These are phyloP conservation scores for Sphaerodactylus townsendi DNA, from an alignment of 2,113 vertebrate genomes.

Conservation along the genomic window DNA sequence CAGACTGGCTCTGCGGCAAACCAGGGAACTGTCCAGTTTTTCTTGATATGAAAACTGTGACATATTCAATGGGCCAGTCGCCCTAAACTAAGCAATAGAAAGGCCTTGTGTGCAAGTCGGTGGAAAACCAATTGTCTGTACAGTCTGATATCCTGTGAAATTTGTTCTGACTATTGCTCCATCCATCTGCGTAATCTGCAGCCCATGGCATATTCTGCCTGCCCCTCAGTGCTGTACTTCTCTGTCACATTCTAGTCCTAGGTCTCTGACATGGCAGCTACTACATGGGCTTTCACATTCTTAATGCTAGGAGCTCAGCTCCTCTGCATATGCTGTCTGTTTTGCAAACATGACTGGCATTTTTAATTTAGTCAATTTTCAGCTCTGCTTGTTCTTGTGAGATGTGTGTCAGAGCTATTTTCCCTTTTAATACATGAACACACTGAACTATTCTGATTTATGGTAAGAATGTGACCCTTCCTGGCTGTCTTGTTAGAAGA, in stretches of 20 bases:
- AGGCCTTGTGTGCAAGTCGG: rapidly evolving
- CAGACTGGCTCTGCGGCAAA: neutral
- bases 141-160: neutral
- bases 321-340: neutral
- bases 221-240: neutral
- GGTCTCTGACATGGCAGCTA: rapidly evolving
- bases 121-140: neutral
- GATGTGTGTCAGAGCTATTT: slow-evolving; percentile 60
- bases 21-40: neutral
- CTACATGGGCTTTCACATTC: rapidly evolving
- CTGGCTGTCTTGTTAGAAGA: neutral
- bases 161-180: neutral
- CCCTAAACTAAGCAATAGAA: neutral
- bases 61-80: neutral
- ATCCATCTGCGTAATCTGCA: neutral
- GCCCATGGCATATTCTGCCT: neutral
- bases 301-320: neutral
- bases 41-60: neutral
- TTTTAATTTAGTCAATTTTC: slow-evolving; percentile 65
- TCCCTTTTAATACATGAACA: slow-evolving; percentile 49
- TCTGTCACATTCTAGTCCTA: neutral
- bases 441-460: slow-evolving; percentile 56
- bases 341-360: neutral
- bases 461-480: slow-evolving; percentile 32
- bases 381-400: slow-evolving; percentile 50